Evolutionary conservation across 1,140 invertebrate genomes (phyloP), one percentile per base, ranked within the genome.

Genomic region (Diorhabda carinulata): DNA sequence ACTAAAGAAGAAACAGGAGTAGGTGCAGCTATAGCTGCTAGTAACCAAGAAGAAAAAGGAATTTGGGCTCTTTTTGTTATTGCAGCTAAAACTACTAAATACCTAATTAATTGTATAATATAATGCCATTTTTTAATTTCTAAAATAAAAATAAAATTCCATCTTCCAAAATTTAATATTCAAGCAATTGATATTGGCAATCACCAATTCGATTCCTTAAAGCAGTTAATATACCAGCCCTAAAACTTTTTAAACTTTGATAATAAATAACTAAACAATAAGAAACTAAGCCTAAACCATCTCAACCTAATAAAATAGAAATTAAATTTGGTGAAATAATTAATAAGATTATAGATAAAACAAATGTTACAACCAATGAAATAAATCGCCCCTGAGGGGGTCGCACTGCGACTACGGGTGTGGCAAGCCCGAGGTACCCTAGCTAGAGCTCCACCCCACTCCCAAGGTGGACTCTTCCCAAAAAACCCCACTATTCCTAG

Each of bases 21-120:
- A 57, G 89, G 88, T 57, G 88, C 88, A 2, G 87, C 86, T 79
- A 91, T 91, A 43, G 89, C 89, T 4, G 84, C 84, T 0, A 89
- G 90, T 45, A 91, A 79, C 78, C 89, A 90, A 70, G 84, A 82
- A 74, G 86, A 88, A 87, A 91, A 91, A 62, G 88, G 87, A 84
- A 90, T 84, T 83, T 91, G 88, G 77, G 89, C 89, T 73, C 88
- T 91, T 82, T 91, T 91, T 72, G 89, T 91, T 81, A 90, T 84
- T 62, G 83, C 79, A 3, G 84, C 85, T 74, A 87, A 77, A 64
- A 86, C 76, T 63, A 87, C 76, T 78, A 86, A 78, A 67, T 77
- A 66, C 5, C 82, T 76, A 81, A 86, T 78, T 72, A 85, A 70
- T 73, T 76, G 71, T 78, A 82, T 82, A 72, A 74, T 77, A 76